Base-by-base conservation (phyloP, 2,888 invertebrate species). In the Augochlorella aurata region DNA sequence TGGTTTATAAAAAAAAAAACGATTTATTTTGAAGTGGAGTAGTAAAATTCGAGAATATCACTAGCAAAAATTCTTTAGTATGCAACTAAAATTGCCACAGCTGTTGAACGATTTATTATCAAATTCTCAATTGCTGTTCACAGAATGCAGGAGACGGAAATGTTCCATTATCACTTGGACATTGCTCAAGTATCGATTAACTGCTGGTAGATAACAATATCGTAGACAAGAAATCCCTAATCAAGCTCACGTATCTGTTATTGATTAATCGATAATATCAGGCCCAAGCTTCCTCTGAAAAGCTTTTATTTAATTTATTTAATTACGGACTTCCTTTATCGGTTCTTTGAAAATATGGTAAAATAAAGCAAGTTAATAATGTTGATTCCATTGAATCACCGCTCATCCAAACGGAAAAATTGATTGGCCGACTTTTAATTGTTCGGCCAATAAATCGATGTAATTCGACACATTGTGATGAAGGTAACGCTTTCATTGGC, bases 361-460 rank as follows among this genome's bases (percentile, higher is more conserved):
- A 44, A 44, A 44, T 12, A 10, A 38, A 38, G 7, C 38, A 5
- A 38, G 38, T 38, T 38, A 38, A 5, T 38, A 38, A 38, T 7
- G 38, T 38, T 38, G 38, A 0, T 2, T 38, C 38, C 38, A 38
- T 5, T 3, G 65, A 44, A 54, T 63, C 52, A 24, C 29, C 45
- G 14, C n/a, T 16, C 18, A 10, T 1, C 49, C 50, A 58, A 69
- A 24, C 73, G 44, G 29, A 52, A 73, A 63, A 79, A 52, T 79
- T 69, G 29, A 65, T 79, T 84, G 69, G 49, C 63, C 10, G 18
- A 47, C 70, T 74, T 38, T 38, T 77, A 80, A 77, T 75, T 68
- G 38, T 24, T 38, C 47, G 29, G 21, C 24, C 66, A 49, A 81
- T 84, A 84, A 80, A 84, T 83, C 77, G 72, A 83, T 81, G 61